Base-by-base conservation (phyloP, 2,113 vertebrate species). In the Elanus axillaris region DNA sequence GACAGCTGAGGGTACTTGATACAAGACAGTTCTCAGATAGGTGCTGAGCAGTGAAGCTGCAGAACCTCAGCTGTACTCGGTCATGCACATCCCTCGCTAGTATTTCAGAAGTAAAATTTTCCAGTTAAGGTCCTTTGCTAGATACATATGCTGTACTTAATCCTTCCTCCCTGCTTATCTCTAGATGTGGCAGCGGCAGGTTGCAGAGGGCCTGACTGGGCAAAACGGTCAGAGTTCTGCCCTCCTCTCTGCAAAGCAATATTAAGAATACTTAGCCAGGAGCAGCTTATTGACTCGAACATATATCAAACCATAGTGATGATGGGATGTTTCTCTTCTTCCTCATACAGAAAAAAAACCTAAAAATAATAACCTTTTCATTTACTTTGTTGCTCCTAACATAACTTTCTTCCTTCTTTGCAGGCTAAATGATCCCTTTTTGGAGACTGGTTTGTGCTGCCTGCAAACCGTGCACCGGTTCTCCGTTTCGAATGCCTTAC, bases 11-110 rank as follows among this genome's bases (percentile, higher is more conserved):
- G 29, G 18, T n/a, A 42, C 50, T 73, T 42, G n/a, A 12, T 27
- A n/a, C 1, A 34, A 52, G 47, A 47, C 19, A 12, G 16, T 19
- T 80, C 38, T 77, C 0, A 0, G 58, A 16, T 15, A 40, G 40
- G 32, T 43, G 38, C 73, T 81, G 34, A 93, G 64, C 59, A 56
- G 43, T 21, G 34, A 59, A 47, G 43, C 67, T 68, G 56, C 56
- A 91, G 26, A 84, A 73, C 36, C 16, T 80, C 52, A 52, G 34
- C 48, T 59, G 9, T 31, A 17, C 13, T 60, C 6, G 2, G 3
- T 62, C 53, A 36, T 4, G 4, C 15, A 18, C 6, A 34, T 42
- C 42, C 31, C 22, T 84, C 22, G 6, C 17, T 42, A 26, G 7
- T 86, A 68, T 42, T 90, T 79, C 31, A 74, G n/a, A n/a, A 67